Evolutionary conservation across 2,888 invertebrate genomes (phyloP), one percentile per base, ranked within the genome.

Genomic region (Drosophila vallismaia): DNA sequence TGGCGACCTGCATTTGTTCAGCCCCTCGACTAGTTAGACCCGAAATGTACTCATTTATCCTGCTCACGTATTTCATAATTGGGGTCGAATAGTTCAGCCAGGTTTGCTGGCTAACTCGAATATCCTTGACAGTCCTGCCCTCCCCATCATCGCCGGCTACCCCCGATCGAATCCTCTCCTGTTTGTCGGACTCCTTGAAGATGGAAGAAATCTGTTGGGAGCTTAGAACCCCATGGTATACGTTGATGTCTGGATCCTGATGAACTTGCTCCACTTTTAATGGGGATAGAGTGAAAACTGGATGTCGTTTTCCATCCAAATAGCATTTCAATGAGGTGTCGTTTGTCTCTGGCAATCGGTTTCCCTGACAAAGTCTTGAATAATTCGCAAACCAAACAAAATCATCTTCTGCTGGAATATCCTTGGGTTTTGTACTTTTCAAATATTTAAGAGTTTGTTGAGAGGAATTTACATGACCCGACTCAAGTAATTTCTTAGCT

Each of bases 1-100:
- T 99, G 71, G 98, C 99, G 52, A 99, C 96, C 93, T 99, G 99
- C 79, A 99, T 93, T 85, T 96, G 96, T 91, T 99, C 99, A 0
- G 98, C 97, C 0, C 97, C 96, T 9, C 92, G 92, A 93, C 97
- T 94, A 48, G 94, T 94, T 69, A 99, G 93, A 10, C 96, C 96
- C 6, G 98, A 97, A 93, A 99, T 94, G 88, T 95, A 94, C 53
- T 94, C 93, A 3, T 86, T 70, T 0, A 76, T 9, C 0, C 53
- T 31, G 3, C 66, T 52, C 0, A 85, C 9, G 10, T 40, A 42
- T 0, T n/a, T 19, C 70, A 75, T 52, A 0, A 76, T 71, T 6
- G 77, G 67, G 1, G 51, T 70, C 4, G 10, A 42, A 36, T 80
- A 77, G 4, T 58, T 2, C 0, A 88, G 26, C 89, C 88, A 88